Percentiles rank a stretch among this genome's conserved stretches.
phyloP scores from a whole-genome alignment of 53 echinoderm and acorn worm genomes.

The Pentamera pediparva region DNA sequence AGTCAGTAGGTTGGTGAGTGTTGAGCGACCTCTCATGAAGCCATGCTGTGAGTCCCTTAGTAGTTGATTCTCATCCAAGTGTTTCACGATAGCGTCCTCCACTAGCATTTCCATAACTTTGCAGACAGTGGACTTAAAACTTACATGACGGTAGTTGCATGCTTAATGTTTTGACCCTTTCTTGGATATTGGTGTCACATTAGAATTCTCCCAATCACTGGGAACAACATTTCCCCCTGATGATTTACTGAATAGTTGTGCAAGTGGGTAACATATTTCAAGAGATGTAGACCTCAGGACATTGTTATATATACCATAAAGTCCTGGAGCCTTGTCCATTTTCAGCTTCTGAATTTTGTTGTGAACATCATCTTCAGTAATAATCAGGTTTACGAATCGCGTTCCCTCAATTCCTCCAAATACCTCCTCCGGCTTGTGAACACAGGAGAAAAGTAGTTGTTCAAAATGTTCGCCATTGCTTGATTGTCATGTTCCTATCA shows the following conservation, averaged over 20 bases:
- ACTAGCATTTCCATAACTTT: too few species aligned
- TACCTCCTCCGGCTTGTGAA: too few species aligned
- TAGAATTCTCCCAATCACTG: background rate
- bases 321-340: background rate
- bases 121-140: background rate
- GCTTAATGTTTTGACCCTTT: background rate
- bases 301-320: background rate
- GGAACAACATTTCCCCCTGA: background rate
- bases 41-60: background rate
- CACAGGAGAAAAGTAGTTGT: background rate
- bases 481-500: background rate
- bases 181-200: background rate
- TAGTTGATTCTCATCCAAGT: too few species aligned
- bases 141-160: background rate
- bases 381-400: too few species aligned
- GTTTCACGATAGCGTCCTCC: too few species aligned
- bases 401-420: too few species aligned
- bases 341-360: background rate
- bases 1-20: background rate
- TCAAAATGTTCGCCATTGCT: background rate
- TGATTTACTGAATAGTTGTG: background rate
- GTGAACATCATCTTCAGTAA: background rate
- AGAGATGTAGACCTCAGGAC: background rate
- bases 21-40: background rate
- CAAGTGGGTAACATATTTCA: background rate